These are phyloP conservation scores for Amniataba percoides DNA, from an alignment of 2,797 vertebrate species.

Conservation along the genomic window DNA sequence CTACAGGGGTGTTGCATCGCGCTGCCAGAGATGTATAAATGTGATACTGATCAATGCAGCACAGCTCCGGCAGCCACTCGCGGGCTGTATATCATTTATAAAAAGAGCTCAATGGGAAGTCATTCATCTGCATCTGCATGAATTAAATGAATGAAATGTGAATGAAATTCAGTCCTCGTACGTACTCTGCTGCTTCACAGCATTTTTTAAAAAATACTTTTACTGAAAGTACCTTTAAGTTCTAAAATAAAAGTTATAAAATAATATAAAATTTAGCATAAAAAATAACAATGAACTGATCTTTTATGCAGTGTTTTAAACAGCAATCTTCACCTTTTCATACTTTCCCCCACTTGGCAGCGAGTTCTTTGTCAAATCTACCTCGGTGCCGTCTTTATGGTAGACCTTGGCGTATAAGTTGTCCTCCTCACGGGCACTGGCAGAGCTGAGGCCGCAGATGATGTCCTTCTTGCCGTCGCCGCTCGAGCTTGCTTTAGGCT, in stretches of 20 bases:
- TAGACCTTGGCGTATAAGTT: constrained; percentile 89
- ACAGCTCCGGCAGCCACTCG: constrained; percentile 30
- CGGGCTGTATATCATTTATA: constrained; percentile 46
- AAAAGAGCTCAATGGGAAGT: constrained; percentile 37
- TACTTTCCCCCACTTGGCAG: constrained; percentile 90
- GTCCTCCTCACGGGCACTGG: constrained; percentile 84
- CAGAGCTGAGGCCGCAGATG: constrained; percentile 74
- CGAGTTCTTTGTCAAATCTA: constrained; percentile 94
- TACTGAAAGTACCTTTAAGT: too few relatives aligned
- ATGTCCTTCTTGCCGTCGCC: constrained; percentile 82
- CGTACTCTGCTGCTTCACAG: neutral
- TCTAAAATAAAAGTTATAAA: too few relatives aligned
- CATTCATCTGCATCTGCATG: constrained; percentile 52
- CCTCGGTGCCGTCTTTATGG: constrained; percentile 88
- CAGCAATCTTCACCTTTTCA: constrained; percentile 81
- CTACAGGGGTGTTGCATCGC: constrained; percentile 25
- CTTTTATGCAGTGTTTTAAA: neutral
- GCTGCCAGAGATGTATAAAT: constrained; percentile 48
- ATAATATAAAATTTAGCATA: too few relatives aligned
- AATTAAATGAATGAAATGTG: too few relatives aligned
- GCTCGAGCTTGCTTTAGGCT: constrained; percentile 79
- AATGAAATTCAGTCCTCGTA: constrained; percentile 11
- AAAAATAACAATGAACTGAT: neutral
- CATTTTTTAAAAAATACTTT: too few relatives aligned
- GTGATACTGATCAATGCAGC: constrained; percentile 56